Evolutionary conservation across 2,797 vertebrate genomes (phyloP), one percentile per base, ranked within the genome.

Genomic region (Ambastaia sidthimunki): DNA sequence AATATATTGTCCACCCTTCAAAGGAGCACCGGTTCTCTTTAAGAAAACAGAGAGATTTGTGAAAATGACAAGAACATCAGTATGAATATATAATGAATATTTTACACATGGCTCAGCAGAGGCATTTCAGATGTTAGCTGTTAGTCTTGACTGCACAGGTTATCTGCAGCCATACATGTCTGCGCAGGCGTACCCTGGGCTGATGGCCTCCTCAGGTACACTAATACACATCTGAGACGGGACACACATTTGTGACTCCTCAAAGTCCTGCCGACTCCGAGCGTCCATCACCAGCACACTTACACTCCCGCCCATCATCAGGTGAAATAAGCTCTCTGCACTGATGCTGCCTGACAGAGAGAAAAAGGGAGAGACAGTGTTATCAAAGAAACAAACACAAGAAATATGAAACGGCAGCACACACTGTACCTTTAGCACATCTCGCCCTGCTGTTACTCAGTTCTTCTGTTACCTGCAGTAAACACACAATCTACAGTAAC

Each of bases 281-380:
- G 96, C 94, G 83, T 99, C 98, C 97, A 99, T 97, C 83, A 99
- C 94, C 77, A 98, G 93, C 77, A 96, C 60, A 66, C 93, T 93
- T 52, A 93, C 94, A 2, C 84, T 93, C 87, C 93, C 90, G 89
- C 98, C 96, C 23, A 89, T 95, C 94, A 98, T 96, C 96, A 99
- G 95, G 68, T 92, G 88, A 84, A 95, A 98, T 23, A 99, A 92
- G 76, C 94, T 95, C 91, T 98, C 96, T 15, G 97, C 95, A 16
- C 95, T 95, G 85, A 99, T 79, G 44, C 94, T 89, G 79, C 96
- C 92, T 92, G 59, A 18, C 25, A 31, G 34, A 63, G 21, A 25
- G 12, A 21, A 0, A 54, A 19, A 59, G 63, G 10, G 57, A 50
- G 75, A 16, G 68, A 70, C 70, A 28, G 21, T 5, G 73, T 15